Evolutionary conservation across 2,797 vertebrate species (phyloP), one percentile per base, ranked within the genome.

Genomic region (Halcyon badia): DNA sequence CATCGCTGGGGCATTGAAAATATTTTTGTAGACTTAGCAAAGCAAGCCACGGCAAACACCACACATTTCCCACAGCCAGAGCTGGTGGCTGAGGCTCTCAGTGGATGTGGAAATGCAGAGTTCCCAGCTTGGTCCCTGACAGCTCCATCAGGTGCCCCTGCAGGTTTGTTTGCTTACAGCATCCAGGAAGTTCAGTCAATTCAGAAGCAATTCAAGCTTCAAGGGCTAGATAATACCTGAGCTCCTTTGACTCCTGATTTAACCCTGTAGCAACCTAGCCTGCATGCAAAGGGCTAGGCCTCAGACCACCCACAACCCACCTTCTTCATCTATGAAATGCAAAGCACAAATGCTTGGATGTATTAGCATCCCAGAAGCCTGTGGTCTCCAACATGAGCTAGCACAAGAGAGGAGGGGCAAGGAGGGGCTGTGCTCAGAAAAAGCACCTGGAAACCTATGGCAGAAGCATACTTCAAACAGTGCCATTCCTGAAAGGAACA

Each of bases 81-180:
- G n/a, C 14, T 79, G 44, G 68, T 35, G 46, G 64, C 56, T 42
- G 21, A 83, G 22, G 48, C 5, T 2, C 22, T 56, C 1, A 0
- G 25, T 12, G 10, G 57, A 95, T 11, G 28, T 68, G 42, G 41
- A 89, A 94, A 30, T 3, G 21, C 20, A 88, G 37, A n/a, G 73
- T 39, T 83, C 46, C 14, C 87, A 91, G 48, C 48, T 24, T 37
- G 62, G 64, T 48, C 61, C 24, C 68, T 31, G 49, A 91, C 80
- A 89, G 77, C 68, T 49, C 20, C 78, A 80, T 56, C 41, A 2
- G 0, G 61, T 89, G 77, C 76, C 81, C 70, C 1, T 8, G 83
- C 86, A 90, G 70, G 94, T 95, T 93, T 83, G 72, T 76, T 92
- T 62, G 69, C 80, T 93, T 42, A 83, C 39, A 82, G 80, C 70